Percentiles rank a stretch among this genome's conserved stretches.
Conservation (phyloP, 2,113 vertebrate genomes). For the Tachycineta bicolor region DNA sequence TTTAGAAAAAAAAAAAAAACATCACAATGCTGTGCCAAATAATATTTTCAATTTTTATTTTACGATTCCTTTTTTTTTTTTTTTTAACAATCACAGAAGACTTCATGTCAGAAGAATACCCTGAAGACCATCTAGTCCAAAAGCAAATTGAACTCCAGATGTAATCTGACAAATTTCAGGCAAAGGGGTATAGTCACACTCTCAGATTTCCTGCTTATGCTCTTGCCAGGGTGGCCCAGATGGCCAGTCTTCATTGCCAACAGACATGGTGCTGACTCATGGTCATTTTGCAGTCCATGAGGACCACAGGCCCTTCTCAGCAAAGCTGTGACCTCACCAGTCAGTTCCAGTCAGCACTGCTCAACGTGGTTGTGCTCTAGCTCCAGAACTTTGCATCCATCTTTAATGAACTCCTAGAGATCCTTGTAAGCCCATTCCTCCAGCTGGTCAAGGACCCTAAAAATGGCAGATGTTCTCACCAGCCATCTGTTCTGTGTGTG, state of each 20-base stretch:
- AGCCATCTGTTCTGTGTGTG: not conserved
- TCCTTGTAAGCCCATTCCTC: not conserved
- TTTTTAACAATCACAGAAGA: not conserved
- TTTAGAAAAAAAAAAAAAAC: not conserved
- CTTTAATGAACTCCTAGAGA: not conserved
- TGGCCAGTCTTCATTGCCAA: not conserved
- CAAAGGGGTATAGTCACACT: not conserved
- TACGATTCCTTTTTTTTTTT: not conserved
- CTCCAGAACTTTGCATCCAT: not conserved
- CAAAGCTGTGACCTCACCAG: not conserved
- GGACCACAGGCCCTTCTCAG: not conserved
- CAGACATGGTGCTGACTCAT: not conserved
- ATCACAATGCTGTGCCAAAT: accelerated
- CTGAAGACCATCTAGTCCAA: not conserved
- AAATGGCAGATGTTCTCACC: not conserved
- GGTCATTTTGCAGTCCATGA: not conserved
- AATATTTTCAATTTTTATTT: not conserved
- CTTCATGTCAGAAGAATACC: not conserved
- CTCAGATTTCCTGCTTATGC: not conserved
- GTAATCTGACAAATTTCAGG: not conserved
- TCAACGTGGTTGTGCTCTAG: not conserved
- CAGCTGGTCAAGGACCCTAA: not conserved
- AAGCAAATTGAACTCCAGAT: not conserved
- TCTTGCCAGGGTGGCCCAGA: accelerated
- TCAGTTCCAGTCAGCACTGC: not conserved